Evolutionary conservation across 92 coral and sea anemone species (phyloP).

Genomic region (Montipora capitata): DNA sequence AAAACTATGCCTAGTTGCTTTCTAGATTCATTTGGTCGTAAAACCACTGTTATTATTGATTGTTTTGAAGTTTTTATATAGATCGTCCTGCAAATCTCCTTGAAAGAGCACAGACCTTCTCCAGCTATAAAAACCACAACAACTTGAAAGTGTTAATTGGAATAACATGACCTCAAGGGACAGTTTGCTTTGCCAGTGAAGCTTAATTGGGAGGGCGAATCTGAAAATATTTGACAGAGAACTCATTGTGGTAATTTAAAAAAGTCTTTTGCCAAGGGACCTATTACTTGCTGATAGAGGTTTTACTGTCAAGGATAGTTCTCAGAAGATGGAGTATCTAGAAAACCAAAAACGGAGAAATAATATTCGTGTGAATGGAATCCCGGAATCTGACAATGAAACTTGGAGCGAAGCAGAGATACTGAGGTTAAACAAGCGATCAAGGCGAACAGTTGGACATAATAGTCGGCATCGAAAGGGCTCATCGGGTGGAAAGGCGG

Average conservation of each 20-base stretch:
- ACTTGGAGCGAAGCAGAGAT: no score
- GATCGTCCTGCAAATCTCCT: constrained; percentile 30
- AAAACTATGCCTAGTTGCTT: constrained; percentile 64
- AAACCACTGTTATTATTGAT: constrained; percentile 24
- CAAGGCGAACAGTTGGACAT: no score
- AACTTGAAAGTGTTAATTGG: constrained; percentile 66
- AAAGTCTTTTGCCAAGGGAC: constrained; percentile 21
- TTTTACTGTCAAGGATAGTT: neutral
- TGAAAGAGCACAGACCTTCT: constrained; percentile 60
- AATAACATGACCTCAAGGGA: constrained; percentile 73
- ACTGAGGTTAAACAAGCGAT: no score
- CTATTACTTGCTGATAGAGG: constrained; percentile 20
- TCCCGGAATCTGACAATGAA: no score
- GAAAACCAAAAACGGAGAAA: no score
- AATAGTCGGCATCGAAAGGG: no score
- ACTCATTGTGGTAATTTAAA: constrained; percentile 23
- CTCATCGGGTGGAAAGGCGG: no score
- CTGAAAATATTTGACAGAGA: constrained; percentile 12
- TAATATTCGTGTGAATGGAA: no score
- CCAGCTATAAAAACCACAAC: constrained; percentile 18
- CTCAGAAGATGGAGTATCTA: no score
- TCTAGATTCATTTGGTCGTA: constrained; percentile 24
- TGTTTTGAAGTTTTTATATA: constrained; percentile 23
- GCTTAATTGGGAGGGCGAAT: constrained; percentile 5
- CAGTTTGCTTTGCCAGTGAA: constrained; percentile 33